These are phyloP conservation scores for Etheostoma cragini DNA, from an alignment of 2,113 vertebrate genomes.

Conservation along the genomic window DNA sequence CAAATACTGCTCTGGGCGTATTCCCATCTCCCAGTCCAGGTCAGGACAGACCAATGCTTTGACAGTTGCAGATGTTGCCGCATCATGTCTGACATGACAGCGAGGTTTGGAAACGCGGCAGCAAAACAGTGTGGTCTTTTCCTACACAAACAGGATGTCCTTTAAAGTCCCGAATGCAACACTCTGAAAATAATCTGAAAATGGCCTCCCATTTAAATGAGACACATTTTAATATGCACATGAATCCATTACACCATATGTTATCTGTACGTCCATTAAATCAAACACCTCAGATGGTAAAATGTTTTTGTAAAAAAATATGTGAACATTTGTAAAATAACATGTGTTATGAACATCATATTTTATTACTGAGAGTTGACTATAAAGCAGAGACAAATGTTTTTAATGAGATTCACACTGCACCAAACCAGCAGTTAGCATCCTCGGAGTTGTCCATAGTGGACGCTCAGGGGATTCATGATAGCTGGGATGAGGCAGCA, in stretches of 20 bases:
- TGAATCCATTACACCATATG: slow-evolving; percentile 34
- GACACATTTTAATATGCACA: slow-evolving; percentile 25
- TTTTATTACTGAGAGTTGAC: slow-evolving; percentile 55
- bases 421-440: slow-evolving; percentile 50
- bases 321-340: slow-evolving; percentile 45
- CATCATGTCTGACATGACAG: slow-evolving; percentile 69
- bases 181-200: slow-evolving; percentile 34
- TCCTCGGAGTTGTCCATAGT: slow-evolving; percentile 38
- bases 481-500: slow-evolving; percentile 37
- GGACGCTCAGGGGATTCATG: slow-evolving; percentile 53
- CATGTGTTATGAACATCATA: slow-evolving; percentile 12
- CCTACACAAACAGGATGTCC: slow-evolving; percentile 19
- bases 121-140: slow-evolving; percentile 37
- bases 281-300: slow-evolving; percentile 50
- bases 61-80: slow-evolving; percentile 62
- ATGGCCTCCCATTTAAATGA: slow-evolving; percentile 23
- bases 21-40: slow-evolving; percentile 67
- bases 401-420: slow-evolving; percentile 62
- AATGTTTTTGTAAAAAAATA: slow-evolving; percentile 46
- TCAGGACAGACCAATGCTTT: slow-evolving; percentile 68
- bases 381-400: slow-evolving; percentile 47
- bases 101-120: slow-evolving; percentile 49
- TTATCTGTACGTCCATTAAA: slow-evolving; percentile 61
- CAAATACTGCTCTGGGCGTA: slow-evolving; percentile 72
- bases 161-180: slow-evolving; percentile 1